Evolutionary conservation across 2,797 vertebrate genomes (phyloP).

Genomic region (Echeneis naucrates): DNA sequence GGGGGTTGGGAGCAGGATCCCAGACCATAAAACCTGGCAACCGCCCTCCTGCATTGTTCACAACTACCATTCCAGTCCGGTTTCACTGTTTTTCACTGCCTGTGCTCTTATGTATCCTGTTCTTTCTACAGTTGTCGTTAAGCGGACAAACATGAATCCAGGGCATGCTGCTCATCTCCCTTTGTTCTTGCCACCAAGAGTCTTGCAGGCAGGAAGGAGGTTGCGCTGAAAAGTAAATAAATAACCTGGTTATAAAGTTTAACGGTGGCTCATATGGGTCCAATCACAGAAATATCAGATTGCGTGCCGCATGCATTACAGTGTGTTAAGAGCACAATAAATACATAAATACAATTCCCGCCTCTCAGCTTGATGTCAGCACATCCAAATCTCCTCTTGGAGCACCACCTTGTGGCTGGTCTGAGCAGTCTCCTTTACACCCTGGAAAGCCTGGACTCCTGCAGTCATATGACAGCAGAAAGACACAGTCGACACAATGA

Average conservation of each 20-base stretch:
- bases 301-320: constrained; percentile 44
- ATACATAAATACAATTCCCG: constrained; percentile 43
- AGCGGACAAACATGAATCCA: constrained; percentile 70
- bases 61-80: constrained; percentile 73
- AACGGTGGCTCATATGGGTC: constrained; percentile 43
- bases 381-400: constrained; percentile 79
- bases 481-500: constrained; percentile 12
- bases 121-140: constrained; percentile 74
- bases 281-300: constrained; percentile 47
- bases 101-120: constrained; percentile 80
- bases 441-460: constrained; percentile 21
- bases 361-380: constrained; percentile 47
- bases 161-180: constrained; percentile 52
- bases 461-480: constrained; percentile 28
- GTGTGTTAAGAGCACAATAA: constrained; percentile 49
- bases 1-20: constrained; percentile 82
- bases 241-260: constrained; percentile 47
- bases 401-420: constrained; percentile 87
- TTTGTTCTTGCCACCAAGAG: constrained; percentile 69
- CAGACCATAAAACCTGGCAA: constrained; percentile 83
- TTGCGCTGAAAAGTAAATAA: constrained; percentile 48
- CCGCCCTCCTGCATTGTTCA: constrained; percentile 86
- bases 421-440: constrained; percentile 28
- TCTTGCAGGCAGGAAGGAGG: constrained; percentile 53
- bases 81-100: constrained; percentile 78